Evolutionary conservation across 2,888 invertebrate genomes (phyloP).

Genomic region (Habrosyne pyritoides): DNA sequence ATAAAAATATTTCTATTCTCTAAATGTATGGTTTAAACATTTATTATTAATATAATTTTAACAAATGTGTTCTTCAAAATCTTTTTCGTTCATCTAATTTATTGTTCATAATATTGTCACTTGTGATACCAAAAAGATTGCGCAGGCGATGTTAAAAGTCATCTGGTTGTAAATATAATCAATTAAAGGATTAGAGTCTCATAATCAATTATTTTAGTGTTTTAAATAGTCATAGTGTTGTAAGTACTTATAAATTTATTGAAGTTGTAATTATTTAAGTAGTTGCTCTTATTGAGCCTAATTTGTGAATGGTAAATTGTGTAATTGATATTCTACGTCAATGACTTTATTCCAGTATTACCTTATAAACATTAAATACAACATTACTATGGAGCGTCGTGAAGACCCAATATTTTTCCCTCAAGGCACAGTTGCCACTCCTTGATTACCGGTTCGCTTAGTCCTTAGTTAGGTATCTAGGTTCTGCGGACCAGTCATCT

Average conservation of each 20-base stretch:
- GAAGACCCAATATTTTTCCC: neutral
- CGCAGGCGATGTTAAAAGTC: constrained; percentile 9
- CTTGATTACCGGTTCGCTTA: no score
- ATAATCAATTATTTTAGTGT: constrained; percentile 51
- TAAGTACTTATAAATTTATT: constrained; percentile 36
- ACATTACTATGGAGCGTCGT: neutral
- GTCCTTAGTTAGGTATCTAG: neutral
- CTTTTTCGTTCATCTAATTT: constrained; percentile 8
- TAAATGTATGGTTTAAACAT: neutral
- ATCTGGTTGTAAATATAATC: constrained; percentile 20
- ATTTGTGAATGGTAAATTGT: constrained; percentile 25
- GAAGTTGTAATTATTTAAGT: constrained; percentile 30
- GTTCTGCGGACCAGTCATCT: neutral
- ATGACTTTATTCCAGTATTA: neutral
- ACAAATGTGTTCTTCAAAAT: neutral
- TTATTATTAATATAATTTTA: neutral
- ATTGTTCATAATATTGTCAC: constrained; percentile 9
- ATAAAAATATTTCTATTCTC: neutral
- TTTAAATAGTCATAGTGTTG: constrained; percentile 53
- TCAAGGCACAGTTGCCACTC: neutral
- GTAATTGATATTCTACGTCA: constrained; percentile 28
- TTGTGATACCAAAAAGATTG: constrained; percentile 15
- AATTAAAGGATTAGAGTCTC: constrained; percentile 58
- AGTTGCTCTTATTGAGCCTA: constrained; percentile 51
- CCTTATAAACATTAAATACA: neutral